A percentile compares a stretch with the other conserved stretches of the same genome.
These are phyloP conservation scores for Cololabis saira DNA, from an alignment of 2,113 vertebrate genomes.

Conservation along the genomic window DNA sequence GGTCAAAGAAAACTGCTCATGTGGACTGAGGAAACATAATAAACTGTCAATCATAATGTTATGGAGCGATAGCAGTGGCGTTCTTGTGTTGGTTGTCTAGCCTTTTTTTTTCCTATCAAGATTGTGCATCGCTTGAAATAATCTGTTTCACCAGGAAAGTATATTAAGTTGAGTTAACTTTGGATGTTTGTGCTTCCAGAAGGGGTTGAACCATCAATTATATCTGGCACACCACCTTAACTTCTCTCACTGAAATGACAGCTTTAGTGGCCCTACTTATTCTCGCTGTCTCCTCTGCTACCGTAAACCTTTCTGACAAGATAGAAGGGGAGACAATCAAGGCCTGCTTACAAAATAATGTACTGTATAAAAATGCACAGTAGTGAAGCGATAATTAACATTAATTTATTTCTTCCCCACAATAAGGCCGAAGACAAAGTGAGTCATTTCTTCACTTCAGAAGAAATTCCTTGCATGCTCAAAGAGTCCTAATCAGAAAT, in stretches of 20 bases:
- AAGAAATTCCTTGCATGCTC: too few relatives aligned
- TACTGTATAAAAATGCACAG: neutral
- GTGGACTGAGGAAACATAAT: too few relatives aligned
- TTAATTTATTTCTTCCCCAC: neutral
- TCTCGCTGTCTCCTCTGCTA: slow-evolving; percentile 21
- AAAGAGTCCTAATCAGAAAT: too few relatives aligned
- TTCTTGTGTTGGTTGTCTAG: too few relatives aligned
- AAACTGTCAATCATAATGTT: too few relatives aligned
- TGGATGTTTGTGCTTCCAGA: neutral
- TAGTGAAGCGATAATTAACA: slow-evolving; percentile 1
- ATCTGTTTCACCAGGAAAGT: neutral
- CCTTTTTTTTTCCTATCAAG: neutral
- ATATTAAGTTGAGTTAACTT: neutral
- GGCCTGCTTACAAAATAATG: neutral
- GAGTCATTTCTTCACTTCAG: neutral
- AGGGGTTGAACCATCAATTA: slow-evolving; percentile 4
- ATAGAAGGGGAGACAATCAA: slow-evolving; percentile 18
- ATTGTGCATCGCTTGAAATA: neutral
- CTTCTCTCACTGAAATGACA: slow-evolving; percentile 35
- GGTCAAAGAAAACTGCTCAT: too few relatives aligned
- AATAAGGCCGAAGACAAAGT: neutral
- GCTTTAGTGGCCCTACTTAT: slow-evolving; percentile 31
- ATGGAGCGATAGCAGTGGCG: too few relatives aligned
- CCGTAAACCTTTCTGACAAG: slow-evolving; percentile 30
- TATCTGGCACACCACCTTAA: slow-evolving; percentile 26